These are phyloP conservation scores for Amaurobius ferox DNA, from an alignment of 2,888 invertebrate species.

Conservation along the genomic window DNA sequence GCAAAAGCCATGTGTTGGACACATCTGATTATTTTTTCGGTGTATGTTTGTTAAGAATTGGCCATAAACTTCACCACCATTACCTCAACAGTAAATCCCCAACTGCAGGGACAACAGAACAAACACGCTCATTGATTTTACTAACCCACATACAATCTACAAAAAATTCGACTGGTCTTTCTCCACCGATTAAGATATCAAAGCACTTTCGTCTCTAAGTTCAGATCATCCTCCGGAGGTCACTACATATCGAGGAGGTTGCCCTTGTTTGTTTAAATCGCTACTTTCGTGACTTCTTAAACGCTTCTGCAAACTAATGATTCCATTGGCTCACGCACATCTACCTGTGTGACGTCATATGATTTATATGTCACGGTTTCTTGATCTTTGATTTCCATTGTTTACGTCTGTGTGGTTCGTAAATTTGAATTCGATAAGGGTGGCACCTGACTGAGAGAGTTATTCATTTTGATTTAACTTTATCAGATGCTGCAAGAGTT, in stretches of 20 bases:
- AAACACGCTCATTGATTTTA: too few species aligned
- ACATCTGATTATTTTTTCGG: too few species aligned
- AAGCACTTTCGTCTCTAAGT: not conserved
- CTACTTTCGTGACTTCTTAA: constrained; percentile 30
- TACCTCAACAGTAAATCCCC: too few species aligned
- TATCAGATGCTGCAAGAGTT: too few species aligned
- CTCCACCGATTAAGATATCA: not conserved
- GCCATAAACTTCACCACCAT: too few species aligned
- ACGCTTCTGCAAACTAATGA: constrained; percentile 33
- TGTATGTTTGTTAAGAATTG: too few species aligned
- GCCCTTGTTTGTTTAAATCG: constrained; percentile 8
- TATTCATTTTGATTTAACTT: not conserved
- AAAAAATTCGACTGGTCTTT: not conserved
- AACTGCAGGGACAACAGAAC: too few species aligned
- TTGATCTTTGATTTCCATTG: constrained; percentile 17
- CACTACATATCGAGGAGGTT: not conserved
- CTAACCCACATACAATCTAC: too few species aligned
- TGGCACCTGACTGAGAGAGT: not conserved
- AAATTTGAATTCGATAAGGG: constrained; percentile 17
- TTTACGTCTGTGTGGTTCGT: not conserved
- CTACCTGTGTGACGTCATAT: constrained; percentile 20
- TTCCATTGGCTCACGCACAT: constrained; percentile 30
- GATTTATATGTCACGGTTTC: constrained; percentile 23
- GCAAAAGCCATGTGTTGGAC: too few species aligned
- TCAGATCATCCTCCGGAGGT: not conserved